phyloP scores from a whole-genome alignment of 2,888 invertebrate species.

The Dicycla oo region DNA sequence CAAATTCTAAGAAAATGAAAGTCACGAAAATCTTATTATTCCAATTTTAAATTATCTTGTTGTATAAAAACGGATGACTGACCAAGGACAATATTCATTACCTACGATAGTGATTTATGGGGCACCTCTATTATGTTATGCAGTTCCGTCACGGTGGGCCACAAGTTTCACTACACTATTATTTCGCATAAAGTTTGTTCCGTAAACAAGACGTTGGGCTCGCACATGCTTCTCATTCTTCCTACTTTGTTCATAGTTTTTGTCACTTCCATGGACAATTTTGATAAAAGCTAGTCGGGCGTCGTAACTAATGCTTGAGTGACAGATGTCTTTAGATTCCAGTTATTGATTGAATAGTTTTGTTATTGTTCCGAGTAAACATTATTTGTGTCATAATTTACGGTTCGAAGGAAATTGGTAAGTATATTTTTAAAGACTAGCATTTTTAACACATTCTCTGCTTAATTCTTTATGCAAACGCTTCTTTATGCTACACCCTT shows the following conservation, averaged over 20 bases:
- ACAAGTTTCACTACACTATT: conserved; percentile 75
- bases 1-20: conserved; percentile 35
- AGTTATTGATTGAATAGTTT: conserved; percentile 70
- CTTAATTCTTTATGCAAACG: no score
- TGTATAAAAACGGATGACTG: conserved; percentile 50
- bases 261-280: conserved; percentile 54
- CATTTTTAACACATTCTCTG: neutral
- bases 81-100: conserved; percentile 57
- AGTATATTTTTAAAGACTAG: conserved; percentile 26
- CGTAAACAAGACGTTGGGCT: conserved; percentile 85
- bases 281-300: conserved; percentile 71
- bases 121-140: conserved; percentile 42
- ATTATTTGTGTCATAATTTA: conserved; percentile 40
- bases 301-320: conserved; percentile 74
- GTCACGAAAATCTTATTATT: conserved; percentile 36
- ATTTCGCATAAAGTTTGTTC: conserved; percentile 79
- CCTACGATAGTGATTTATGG: conserved; percentile 61
- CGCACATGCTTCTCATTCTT: conserved; percentile 69
- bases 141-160: conserved; percentile 82
- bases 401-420: neutral
- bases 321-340: conserved; percentile 76
- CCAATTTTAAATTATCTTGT: conserved; percentile 41
- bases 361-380: conserved; percentile 50
- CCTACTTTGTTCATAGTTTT: conserved; percentile 69
- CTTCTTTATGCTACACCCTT: no score